Conservation (phyloP, 2,113 vertebrate genomes). For the Microcebus tavaratra region DNA sequence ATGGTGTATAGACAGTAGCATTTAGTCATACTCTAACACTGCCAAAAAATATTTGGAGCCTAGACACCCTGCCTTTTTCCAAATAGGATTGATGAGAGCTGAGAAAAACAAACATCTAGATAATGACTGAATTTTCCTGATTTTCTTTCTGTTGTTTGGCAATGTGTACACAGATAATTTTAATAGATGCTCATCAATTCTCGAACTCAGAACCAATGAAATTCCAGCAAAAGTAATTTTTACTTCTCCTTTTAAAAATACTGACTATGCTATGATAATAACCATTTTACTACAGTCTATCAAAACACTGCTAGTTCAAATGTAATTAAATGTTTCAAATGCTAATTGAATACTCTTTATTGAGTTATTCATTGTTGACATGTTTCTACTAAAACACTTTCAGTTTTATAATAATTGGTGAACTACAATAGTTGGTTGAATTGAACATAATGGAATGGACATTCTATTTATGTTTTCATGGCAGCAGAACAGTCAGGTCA, state of each 20-base stretch:
- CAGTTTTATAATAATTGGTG: constrained; percentile 28
- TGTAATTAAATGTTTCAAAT: constrained; percentile 36
- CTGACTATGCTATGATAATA: not conserved
- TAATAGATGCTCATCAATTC: not conserved
- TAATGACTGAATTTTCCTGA: not conserved
- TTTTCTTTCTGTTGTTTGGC: not conserved
- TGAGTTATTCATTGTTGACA: not conserved
- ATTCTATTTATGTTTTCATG: not conserved
- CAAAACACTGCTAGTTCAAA: not conserved
- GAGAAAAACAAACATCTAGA: constrained; percentile 10
- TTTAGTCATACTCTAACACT: not conserved
- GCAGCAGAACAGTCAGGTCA: not conserved
- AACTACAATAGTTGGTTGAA: constrained; percentile 21
- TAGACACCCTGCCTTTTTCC: not conserved
- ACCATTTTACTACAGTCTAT: not conserved
- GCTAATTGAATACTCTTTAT: not conserved
- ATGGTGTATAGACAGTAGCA: not conserved
- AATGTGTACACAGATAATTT: not conserved
- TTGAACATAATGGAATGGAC: not conserved
- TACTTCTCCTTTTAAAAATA: not conserved
- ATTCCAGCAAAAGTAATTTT: not conserved
- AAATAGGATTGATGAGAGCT: not conserved
- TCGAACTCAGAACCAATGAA: not conserved
- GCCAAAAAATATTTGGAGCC: constrained; percentile 1
- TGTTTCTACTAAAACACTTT: constrained; percentile 36